Evolutionary conservation across 2,888 invertebrate species (phyloP).

Genomic region (Helleia helle): DNA sequence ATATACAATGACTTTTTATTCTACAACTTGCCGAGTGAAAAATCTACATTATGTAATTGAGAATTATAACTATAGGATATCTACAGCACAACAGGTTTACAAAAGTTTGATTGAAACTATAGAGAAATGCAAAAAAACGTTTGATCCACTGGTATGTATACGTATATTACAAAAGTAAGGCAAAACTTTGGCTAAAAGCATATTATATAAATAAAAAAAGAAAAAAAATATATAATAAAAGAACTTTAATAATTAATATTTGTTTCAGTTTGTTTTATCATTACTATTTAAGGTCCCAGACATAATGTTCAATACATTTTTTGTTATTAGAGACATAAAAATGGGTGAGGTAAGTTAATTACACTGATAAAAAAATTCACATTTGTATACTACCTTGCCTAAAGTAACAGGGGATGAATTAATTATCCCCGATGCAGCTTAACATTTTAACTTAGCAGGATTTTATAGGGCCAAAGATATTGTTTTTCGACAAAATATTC

Average conservation of each 20-base stretch:
- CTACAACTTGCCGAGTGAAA: neutral
- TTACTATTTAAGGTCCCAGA: neutral
- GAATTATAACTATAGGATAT: neutral
- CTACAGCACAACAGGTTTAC: neutral
- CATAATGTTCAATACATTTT: neutral
- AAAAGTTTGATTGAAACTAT: neutral
- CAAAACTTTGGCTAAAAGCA: too few relatives aligned
- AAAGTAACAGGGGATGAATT: too few relatives aligned
- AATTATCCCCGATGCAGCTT: too few relatives aligned
- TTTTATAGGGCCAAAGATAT: too few relatives aligned
- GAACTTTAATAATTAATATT: too few relatives aligned
- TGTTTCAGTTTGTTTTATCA: neutral
- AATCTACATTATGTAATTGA: neutral
- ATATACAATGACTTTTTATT: neutral
- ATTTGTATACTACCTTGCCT: too few relatives aligned
- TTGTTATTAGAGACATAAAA: conserved; percentile 1
- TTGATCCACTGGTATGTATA: neutral
- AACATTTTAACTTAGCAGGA: too few relatives aligned
- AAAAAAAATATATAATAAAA: too few relatives aligned
- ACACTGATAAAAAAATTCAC: neutral
- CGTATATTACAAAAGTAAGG: neutral
- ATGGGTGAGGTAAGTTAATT: neutral
- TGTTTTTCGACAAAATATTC: too few relatives aligned
- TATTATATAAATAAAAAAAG: too few relatives aligned
- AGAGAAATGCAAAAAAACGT: neutral